phyloP scores from a whole-genome alignment of 2,113 vertebrate genomes.

The Scartelaos histophorus region DNA sequence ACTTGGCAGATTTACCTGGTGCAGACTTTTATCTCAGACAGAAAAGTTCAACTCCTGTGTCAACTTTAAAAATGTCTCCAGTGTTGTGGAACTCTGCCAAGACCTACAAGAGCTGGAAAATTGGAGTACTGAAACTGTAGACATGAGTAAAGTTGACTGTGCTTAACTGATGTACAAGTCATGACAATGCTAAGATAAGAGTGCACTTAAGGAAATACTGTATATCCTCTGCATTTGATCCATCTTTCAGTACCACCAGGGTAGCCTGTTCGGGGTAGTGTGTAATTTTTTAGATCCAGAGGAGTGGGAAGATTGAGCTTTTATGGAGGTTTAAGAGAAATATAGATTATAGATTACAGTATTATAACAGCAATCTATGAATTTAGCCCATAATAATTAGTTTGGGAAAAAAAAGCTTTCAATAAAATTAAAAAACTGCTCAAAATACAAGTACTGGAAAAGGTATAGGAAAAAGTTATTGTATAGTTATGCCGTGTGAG shows the following conservation, averaged over 20 bases:
- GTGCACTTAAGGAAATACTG: neutral
- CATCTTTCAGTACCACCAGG: neutral
- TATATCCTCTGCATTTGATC: neutral
- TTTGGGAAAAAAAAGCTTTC: too few species aligned
- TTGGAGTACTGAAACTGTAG: neutral
- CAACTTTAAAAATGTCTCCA: neutral
- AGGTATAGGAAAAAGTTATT: neutral
- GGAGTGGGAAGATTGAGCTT: neutral
- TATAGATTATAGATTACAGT: too few species aligned
- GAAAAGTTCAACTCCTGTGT: neutral
- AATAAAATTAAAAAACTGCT: neutral
- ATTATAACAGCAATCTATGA: neutral
- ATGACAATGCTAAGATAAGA: neutral
- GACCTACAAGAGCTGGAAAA: neutral
- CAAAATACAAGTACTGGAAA: neutral
- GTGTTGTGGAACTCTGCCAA: neutral
- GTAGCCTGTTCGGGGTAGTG: too few species aligned
- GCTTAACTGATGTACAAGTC: neutral
- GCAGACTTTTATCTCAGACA: slow-evolving; percentile 2
- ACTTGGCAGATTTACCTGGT: neutral
- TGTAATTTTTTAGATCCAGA: neutral
- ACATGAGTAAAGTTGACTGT: neutral
- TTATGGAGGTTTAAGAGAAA: neutral
- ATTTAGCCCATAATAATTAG: neutral
- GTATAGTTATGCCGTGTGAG: too few species aligned